Percentiles rank a stretch among this genome's conserved stretches.
Conservation (phyloP, 1,140 invertebrate genomes). For the Drosophila pseudoananassae region DNA sequence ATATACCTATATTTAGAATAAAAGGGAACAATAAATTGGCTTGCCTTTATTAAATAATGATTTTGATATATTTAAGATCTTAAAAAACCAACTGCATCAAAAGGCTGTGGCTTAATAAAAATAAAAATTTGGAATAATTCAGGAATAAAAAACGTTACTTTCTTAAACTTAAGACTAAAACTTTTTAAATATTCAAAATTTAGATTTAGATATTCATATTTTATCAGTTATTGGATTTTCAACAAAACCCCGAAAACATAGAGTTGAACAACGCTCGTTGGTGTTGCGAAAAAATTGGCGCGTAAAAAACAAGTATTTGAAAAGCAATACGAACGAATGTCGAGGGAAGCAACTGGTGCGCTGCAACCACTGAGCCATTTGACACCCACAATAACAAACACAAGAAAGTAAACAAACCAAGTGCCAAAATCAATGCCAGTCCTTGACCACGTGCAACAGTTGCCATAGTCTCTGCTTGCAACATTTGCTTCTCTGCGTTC, state of each 20-base stretch:
- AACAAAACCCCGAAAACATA: slow-evolving; percentile 16
- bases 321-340: neutral
- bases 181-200: neutral
- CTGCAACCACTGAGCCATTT: slow-evolving; percentile 23
- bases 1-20: no score
- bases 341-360: slow-evolving; percentile 25
- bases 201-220: neutral
- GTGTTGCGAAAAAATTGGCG: slow-evolving; percentile 9
- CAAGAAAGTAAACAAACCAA: slow-evolving; percentile 5
- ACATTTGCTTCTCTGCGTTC: slow-evolving; percentile 21
- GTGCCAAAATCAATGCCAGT: slow-evolving; percentile 11
- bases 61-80: no score
- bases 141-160: no score
- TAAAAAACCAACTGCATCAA: no score
- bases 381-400: slow-evolving; percentile 8
- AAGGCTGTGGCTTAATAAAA: no score
- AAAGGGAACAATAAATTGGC: no score
- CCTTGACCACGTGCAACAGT: slow-evolving; percentile 65
- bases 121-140: no score
- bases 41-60: no score
- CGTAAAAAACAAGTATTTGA: slow-evolving; percentile 18
- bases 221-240: slow-evolving; percentile 47
- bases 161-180: neutral
- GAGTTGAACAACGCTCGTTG: slow-evolving; percentile 8
- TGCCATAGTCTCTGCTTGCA: slow-evolving; percentile 31